Base-by-base conservation (phyloP, 2,113 vertebrate genomes). In the Rissa tridactyla region DNA sequence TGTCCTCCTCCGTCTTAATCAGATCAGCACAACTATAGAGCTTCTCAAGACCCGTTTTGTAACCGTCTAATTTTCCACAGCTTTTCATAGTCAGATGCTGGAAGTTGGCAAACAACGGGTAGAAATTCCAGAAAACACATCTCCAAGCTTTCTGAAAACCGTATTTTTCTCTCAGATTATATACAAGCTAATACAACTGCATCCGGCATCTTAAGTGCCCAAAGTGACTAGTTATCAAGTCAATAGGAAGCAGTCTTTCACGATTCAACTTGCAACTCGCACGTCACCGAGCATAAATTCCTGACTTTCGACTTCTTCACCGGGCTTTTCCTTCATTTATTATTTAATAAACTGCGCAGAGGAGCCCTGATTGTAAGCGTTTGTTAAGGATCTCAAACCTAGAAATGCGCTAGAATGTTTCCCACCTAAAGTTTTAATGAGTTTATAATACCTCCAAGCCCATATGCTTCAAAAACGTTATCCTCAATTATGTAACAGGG, bases 401-500 rank as follows among this genome's bases (percentile, higher is more conserved):
- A 95, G 95, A 96, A 98, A 93, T 60, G 79, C 17, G 57, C 93
- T 97, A 91, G 94, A 97, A 97, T 88, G 93, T 96, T 97, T 97
- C 97, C 97, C 98, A 98, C 98, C 98, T 98, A 96, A 98, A 97
- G 97, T 98, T 98, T 98, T 98, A 98, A 98, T 98, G 98, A 97
- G 96, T 97, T 96, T 89, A 98, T 98, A 97, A 98, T 98, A 98
- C 98, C 97, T 98, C 97, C 92, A 71, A 71, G 97, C 97, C 98
- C 98, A 98, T 98, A 98, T 98, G 98, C 97, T 98, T 98, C 97
- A 97, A 97, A 98, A 98, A 98, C 97, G 98, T 98, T 98, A 98
- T 98, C 95, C 98, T 98, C 98, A 98, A 98, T 99, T 98, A 98
- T 98, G 98, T 98, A 99, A 98, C 96, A 94, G 96, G 86, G 97